Evolutionary conservation across 2,797 vertebrate genomes (phyloP).

Genomic region (Cryptoprocta ferox): DNA sequence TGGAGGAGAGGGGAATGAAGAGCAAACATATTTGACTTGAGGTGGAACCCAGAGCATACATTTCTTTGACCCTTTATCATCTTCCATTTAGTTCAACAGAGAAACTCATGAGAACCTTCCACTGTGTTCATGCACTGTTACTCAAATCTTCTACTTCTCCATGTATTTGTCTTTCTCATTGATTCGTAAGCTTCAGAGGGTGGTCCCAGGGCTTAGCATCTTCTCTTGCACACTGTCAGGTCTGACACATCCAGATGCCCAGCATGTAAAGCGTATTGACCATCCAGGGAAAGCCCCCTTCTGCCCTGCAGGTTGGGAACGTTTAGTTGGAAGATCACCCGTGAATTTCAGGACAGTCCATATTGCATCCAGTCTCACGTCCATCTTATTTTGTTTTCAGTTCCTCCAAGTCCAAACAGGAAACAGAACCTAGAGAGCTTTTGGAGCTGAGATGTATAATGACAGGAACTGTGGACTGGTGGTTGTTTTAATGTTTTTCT

Average conservation of each 20-base stretch:
- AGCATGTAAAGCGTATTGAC: not conserved
- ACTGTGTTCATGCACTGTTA: not conserved
- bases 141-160: not conserved
- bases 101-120: not conserved
- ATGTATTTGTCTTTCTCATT: not conserved
- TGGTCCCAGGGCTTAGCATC: not conserved
- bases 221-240: not conserved
- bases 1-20: not conserved
- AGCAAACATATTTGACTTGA: not conserved
- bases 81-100: not conserved
- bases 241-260: not conserved
- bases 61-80: not conserved
- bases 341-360: not conserved
- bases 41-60: not conserved
- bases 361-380: not conserved
- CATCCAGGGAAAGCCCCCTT: not conserved
- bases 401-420: not conserved
- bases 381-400: not conserved
- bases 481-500: not conserved
- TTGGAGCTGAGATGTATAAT: not conserved
- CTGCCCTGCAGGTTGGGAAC: not conserved
- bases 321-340: not conserved
- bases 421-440: not conserved
- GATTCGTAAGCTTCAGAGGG: not conserved
- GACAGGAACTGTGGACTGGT: not conserved